Evolutionary conservation across 2,797 vertebrate species (phyloP), one percentile per base, ranked within the genome.

Genomic region (Aulostomus chinensis): DNA sequence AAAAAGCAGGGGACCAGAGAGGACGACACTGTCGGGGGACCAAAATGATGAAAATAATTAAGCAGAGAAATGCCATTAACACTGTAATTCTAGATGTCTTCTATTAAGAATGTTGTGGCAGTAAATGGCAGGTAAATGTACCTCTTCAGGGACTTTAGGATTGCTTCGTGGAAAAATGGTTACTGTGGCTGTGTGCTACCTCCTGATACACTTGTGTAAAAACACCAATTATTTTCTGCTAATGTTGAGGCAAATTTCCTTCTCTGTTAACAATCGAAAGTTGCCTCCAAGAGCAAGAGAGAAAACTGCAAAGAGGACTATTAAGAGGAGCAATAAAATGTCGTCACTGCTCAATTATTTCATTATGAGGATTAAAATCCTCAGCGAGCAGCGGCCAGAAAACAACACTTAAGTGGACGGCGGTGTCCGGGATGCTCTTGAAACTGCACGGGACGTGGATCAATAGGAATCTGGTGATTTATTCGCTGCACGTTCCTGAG

Each of bases 111-210:
- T 62, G 58, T 16, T 58, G 39, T 54, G 45, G 47, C 37, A 58
- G 53, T 68, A 67, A 80, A 51, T 65, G 68, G 43, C 39, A 31
- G 26, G 53, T 67, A 54, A 75, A 76, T 69, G 62, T 39, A 52
- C 68, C 58, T 60, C 60, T 51, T 48, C 36, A 0, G 58, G 65
- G 51, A 59, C 31, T 70, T 63, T 51, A 33, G 45, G 40, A 66
- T 52, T 39, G 32, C 18, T 47, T 45, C 11, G 21, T 21, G 30
- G 37, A n/a, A n/a, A n/a, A n/a, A n/a, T n/a, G n/a, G 54, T 20
- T 30, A 22, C 22, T 45, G 25, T 35, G 28, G 46, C 51, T 1
- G 14, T n/a, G n/a, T n/a, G n/a, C n/a, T n/a, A n/a, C n/a, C n/a
- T n/a, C n/a, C n/a, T n/a, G n/a, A n/a, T n/a, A n/a, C n/a, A n/a